phyloP scores from a whole-genome alignment of 2,113 vertebrate species.

The Caracal caracal region DNA sequence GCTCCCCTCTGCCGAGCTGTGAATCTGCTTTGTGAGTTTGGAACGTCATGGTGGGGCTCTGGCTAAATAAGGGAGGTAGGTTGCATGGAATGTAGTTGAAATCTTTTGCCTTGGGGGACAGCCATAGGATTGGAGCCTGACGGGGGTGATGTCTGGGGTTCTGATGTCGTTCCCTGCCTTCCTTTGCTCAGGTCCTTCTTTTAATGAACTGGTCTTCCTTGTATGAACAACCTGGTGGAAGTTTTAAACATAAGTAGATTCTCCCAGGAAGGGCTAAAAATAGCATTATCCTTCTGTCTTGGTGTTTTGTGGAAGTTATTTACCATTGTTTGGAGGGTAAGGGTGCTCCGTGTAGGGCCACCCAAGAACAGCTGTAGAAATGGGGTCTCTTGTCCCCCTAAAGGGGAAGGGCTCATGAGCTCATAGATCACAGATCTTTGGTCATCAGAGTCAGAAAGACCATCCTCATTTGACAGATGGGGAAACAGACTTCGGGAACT shows the following conservation, averaged over 20 bases:
- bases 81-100: not conserved
- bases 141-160: not conserved
- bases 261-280: constrained; percentile 40
- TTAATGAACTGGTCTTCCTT: not conserved
- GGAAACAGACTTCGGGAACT: not conserved
- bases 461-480: not conserved
- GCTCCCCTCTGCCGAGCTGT: not conserved
- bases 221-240: not conserved
- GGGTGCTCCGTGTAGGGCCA: not conserved
- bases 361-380: not conserved
- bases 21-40: not conserved
- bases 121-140: not conserved
- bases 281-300: not conserved
- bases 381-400: not conserved
- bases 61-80: not conserved
- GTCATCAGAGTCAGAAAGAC: not conserved
- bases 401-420: not conserved
- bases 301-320: not conserved
- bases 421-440: not conserved
- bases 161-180: not conserved
- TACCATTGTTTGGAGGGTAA: not conserved
- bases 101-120: not conserved
- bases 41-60: not conserved
- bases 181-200: not conserved
- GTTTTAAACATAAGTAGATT: constrained; percentile 28